Evolutionary conservation across 2,797 vertebrate genomes (phyloP).

Genomic region (Melopsittacus undulatus): DNA sequence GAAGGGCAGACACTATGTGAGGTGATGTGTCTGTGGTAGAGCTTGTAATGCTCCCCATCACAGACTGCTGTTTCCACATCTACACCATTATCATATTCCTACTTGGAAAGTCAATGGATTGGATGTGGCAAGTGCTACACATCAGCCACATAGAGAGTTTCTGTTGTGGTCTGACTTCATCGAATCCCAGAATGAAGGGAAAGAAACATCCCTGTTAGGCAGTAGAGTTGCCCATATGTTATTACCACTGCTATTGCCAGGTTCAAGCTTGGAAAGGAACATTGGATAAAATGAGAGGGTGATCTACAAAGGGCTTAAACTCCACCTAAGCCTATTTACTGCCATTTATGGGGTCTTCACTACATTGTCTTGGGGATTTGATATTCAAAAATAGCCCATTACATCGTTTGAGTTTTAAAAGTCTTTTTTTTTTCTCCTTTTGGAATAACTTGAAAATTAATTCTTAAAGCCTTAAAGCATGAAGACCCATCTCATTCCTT

Average conservation of each 20-base stretch:
- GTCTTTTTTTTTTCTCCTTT: not conserved
- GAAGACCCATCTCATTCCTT: not conserved
- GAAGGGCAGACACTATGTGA: not conserved
- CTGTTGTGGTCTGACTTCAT: rapidly evolving
- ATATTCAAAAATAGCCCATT: not conserved
- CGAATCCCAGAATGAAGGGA: not conserved
- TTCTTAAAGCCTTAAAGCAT: not conserved
- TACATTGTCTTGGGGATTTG: not conserved
- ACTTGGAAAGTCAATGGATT: not conserved
- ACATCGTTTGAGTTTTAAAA: not conserved
- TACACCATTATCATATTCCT: not conserved
- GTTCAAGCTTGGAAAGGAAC: not conserved
- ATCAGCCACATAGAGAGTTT: not conserved
- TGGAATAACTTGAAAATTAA: not conserved
- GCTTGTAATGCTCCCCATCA: rapidly evolving
- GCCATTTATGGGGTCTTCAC: not conserved
- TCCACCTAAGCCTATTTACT: not conserved
- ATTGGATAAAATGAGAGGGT: not conserved
- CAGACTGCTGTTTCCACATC: not conserved
- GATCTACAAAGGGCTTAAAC: not conserved
- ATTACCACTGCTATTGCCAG: not conserved
- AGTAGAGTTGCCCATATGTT: not conserved
- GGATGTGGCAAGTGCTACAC: not conserved
- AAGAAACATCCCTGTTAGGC: not conserved
- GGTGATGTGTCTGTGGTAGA: not conserved